Base-by-base conservation (phyloP, 2,113 vertebrate genomes). In the Amblyopsis rosae region DNA sequence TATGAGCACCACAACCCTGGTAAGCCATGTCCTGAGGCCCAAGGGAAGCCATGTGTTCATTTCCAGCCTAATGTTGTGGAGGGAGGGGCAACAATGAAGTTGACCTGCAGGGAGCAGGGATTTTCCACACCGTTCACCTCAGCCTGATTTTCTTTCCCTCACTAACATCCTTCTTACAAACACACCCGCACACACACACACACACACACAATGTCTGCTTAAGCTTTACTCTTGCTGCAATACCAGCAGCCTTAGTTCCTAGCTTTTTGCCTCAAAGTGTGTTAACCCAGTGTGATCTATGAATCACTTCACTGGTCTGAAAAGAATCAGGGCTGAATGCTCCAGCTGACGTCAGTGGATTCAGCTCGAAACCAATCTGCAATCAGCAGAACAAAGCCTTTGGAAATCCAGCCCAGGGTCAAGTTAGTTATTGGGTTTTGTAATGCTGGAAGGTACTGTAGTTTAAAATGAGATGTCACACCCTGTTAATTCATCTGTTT, bases 1-100 rank as follows among this genome's bases (percentile, higher is more conserved):
- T 55, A 73, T 50, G 67, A 76, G 49, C 69, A 76, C 80, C 73
- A 55, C 64, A 41, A 41, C 35, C 69, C 26, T 75, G 71, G 5
- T 66, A 78, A 84, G 81, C 65, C 53, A 33, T 32, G 26, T 13
- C 48, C 48, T 33, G 62, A 11, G 12, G 19, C 15, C 62, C 9
- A 64, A 64, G 32, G 50, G 19, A 64, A 64, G 33, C 48, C 48
- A 26, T 49, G 32, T 15, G 48, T 13, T 13, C 10, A 50, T 11
- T 50, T 51, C 13, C 47, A 64, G 49, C 48, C 46, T 9, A 45
- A 61, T 3, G 16, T 11, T 50, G 12, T 5, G 1, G 9, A 49
- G 46, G 46, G 60, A 48, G 45, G 26, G 48, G 46, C 60, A 1
- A 46, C 60, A 62, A 19, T 50, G 49, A 50, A 13, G 49, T 50